phyloP scores from a whole-genome alignment of 2,113 vertebrate species.

The Rhombomys opimus region DNA sequence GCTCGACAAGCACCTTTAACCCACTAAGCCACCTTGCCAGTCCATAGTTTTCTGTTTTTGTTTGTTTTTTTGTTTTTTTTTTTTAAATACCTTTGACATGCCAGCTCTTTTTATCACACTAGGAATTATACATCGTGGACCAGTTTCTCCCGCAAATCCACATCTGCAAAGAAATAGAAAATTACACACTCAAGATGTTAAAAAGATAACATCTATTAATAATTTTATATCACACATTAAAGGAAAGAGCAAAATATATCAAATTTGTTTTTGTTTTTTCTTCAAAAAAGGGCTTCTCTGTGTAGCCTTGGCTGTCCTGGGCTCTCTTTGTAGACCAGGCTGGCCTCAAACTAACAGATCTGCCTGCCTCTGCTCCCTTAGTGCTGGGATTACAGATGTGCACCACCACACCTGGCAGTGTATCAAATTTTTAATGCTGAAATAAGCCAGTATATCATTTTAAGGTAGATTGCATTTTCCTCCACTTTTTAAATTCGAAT shows the following conservation, averaged over 20 bases:
- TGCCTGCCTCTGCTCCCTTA: too few relatives aligned
- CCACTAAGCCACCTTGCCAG: not conserved
- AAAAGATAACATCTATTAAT: slow-evolving; percentile 20
- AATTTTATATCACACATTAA: not conserved
- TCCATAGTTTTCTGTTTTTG: not conserved
- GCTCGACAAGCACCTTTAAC: not conserved
- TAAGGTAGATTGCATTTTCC: not conserved
- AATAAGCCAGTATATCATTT: slow-evolving; percentile 31
- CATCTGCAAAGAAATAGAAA: slow-evolving; percentile 88
- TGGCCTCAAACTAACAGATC: too few relatives aligned
- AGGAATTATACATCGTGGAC: slow-evolving; percentile 98
- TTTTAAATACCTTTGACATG: slow-evolving; percentile 88
- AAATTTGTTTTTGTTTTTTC: not conserved
- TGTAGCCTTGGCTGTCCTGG: too few relatives aligned
- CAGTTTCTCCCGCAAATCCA: slow-evolving; percentile 98
- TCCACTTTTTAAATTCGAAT: slow-evolving; percentile 30
- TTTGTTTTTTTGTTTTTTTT: not conserved
- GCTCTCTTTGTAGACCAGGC: too few relatives aligned
- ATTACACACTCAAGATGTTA: slow-evolving; percentile 49
- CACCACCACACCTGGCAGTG: too few relatives aligned
- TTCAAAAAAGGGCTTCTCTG: too few relatives aligned
- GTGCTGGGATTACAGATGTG: too few relatives aligned
- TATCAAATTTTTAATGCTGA: not conserved
- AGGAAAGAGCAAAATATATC: slow-evolving; percentile 19
- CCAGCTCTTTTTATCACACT: slow-evolving; percentile 95